Evolutionary conservation across 2,113 vertebrate genomes (phyloP).

Genomic region (Meles meles): DNA sequence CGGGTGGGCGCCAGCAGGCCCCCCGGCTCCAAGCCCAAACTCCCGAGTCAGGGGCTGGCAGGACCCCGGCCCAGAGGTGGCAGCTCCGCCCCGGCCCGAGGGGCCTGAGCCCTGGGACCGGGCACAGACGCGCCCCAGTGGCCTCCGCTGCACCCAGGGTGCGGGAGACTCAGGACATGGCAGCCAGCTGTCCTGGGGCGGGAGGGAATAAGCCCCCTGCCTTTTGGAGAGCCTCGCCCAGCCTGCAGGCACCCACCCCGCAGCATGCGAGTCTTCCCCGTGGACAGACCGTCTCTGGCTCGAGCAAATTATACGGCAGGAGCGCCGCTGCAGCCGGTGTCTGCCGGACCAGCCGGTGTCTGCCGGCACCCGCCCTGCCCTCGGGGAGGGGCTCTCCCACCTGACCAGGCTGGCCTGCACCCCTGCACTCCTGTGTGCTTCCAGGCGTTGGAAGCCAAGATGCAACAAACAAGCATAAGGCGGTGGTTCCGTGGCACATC

Average conservation of each 20-base stretch:
- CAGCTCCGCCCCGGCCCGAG: neutral
- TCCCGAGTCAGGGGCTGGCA: neutral
- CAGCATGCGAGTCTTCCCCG: neutral
- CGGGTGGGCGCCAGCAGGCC: neutral
- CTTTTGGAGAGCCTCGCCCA: neutral
- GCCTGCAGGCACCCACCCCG: neutral
- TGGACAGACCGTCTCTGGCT: neutral
- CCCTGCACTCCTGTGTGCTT: rapidly evolving
- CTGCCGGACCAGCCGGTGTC: rapidly evolving
- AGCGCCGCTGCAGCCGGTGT: rapidly evolving
- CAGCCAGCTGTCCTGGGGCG: rapidly evolving
- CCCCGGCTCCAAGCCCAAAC: neutral
- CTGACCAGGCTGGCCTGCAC: neutral
- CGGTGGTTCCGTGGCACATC: rapidly evolving
- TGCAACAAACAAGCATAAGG: rapidly evolving
- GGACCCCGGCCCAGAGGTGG: neutral
- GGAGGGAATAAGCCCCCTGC: neutral
- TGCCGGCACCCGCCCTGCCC: neutral
- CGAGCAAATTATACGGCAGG: neutral
- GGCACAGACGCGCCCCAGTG: neutral
- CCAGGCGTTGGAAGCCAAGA: rapidly evolving
- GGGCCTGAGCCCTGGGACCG: neutral
- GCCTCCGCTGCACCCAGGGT: neutral
- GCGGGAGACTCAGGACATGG: rapidly evolving
- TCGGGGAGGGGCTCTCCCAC: neutral